Conservation (phyloP, 2,888 invertebrate genomes). For the Lissocephala sabroskyi region DNA sequence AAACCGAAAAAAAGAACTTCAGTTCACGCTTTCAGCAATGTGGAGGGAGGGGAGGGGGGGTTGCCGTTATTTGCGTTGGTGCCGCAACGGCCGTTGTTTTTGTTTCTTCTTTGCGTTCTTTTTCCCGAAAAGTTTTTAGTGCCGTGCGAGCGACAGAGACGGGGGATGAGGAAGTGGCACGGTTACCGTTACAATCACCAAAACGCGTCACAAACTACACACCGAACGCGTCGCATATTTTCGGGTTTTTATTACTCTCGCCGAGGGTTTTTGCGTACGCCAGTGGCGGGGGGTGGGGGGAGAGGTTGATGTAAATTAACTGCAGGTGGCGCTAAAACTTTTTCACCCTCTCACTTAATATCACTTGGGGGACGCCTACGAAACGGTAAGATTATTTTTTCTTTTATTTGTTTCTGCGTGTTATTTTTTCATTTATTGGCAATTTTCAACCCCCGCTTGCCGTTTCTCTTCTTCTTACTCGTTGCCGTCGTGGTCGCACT, state of each 20-base stretch:
- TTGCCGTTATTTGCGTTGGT: no score
- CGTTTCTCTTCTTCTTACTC: background rate
- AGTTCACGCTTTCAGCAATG: no score
- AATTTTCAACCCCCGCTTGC: conserved; percentile 25
- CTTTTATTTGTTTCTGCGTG: no score
- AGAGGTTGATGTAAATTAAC: background rate
- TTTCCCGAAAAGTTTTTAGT: no score
- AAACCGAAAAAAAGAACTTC: no score
- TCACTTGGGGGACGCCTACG: no score
- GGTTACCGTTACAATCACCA: background rate
- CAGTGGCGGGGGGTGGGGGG: background rate
- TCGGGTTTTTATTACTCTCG: conserved; percentile 1
- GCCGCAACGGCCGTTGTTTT: background rate
- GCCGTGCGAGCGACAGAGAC: no score
- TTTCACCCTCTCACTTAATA: no score
- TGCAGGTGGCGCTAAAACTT: no score
- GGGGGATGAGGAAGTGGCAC: no score
- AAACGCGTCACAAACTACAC: background rate
- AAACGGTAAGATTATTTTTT: no score
- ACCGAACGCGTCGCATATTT: background rate
- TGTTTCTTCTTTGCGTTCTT: background rate
- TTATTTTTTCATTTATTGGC: background rate
- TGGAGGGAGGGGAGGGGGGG: no score
- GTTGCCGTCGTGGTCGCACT: conserved; percentile 3
- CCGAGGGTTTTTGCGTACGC: conserved; percentile 4